These are phyloP conservation scores for Anastrepha ludens DNA, from an alignment of 1,140 invertebrate genomes.

Conservation along the genomic window DNA sequence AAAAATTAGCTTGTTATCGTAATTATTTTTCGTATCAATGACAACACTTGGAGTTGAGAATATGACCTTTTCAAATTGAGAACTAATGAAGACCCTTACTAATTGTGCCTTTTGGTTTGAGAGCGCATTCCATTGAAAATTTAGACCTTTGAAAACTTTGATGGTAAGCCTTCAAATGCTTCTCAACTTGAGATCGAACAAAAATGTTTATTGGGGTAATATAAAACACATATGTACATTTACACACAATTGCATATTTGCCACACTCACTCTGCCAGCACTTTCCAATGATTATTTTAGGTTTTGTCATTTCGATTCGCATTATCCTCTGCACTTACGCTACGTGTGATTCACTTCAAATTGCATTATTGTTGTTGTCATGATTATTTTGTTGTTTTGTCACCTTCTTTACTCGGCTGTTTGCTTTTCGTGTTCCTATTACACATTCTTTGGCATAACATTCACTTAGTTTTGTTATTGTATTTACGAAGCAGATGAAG, in stretches of 20 bases:
- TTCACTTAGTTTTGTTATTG: not conserved
- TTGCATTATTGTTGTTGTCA: conserved; percentile 47
- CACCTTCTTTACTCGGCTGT: not conserved
- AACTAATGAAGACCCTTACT: too few relatives aligned
- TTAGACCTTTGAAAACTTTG: too few relatives aligned
- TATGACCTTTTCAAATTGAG: too few relatives aligned
- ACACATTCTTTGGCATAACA: not conserved
- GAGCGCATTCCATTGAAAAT: too few relatives aligned
- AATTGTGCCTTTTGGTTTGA: too few relatives aligned
- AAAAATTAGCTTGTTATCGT: too few relatives aligned
- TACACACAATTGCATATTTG: not conserved
- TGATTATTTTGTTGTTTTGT: conserved; percentile 35
- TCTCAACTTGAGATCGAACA: not conserved
- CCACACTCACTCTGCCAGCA: conserved; percentile 12
- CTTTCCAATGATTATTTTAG: conserved; percentile 71
- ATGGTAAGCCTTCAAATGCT: too few relatives aligned
- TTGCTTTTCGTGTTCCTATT: conserved; percentile 23
- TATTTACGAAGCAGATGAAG: too few relatives aligned
- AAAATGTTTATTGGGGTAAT: not conserved
- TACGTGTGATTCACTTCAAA: conserved; percentile 52
- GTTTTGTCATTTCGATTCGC: conserved; percentile 73
- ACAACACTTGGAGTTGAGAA: too few relatives aligned
- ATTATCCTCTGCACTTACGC: conserved; percentile 72
- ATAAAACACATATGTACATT: too few relatives aligned
- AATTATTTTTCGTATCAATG: too few relatives aligned